A percentile compares a stretch with the other conserved stretches of the same genome.
Evolutionary conservation across 2,113 vertebrate genomes (phyloP).

Genomic region (Ptilonorhynchus violaceus): DNA sequence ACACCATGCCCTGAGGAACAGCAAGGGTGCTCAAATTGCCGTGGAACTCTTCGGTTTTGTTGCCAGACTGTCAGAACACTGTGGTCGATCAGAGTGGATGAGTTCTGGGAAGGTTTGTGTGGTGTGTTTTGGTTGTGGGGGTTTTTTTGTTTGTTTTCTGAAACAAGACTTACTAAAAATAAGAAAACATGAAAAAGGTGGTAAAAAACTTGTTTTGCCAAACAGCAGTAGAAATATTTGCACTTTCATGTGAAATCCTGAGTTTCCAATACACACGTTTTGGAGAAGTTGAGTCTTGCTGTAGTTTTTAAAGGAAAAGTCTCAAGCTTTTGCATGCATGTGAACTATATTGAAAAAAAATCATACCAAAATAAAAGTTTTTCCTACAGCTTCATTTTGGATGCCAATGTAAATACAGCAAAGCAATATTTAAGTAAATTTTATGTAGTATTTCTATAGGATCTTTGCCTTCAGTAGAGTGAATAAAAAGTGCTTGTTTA

Average conservation of each 20-base stretch:
- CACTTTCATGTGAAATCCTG: background rate
- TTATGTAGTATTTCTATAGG: background rate
- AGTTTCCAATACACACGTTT: background rate
- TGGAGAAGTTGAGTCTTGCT: background rate
- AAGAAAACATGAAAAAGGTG: background rate
- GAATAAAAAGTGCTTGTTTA: background rate
- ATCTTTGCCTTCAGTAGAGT: background rate
- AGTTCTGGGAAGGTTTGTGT: background rate
- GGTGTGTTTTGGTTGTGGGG: background rate
- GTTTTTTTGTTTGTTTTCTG: background rate
- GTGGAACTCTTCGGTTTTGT: background rate
- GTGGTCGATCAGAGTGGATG: background rate
- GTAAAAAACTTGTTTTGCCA: background rate
- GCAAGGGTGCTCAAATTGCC: background rate
- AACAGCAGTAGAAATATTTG: background rate
- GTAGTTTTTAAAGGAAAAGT: background rate
- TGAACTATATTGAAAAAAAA: background rate
- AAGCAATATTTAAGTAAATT: background rate
- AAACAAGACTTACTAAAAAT: background rate
- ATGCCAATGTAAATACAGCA: rapidly evolving
- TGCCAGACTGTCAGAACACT: background rate
- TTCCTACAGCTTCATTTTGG: background rate
- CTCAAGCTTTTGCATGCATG: background rate
- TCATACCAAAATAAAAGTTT: background rate
- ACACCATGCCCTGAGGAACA: background rate